These are phyloP conservation scores for Glomeris maerens DNA, from an alignment of 1,140 invertebrate genomes.

Conservation along the genomic window DNA sequence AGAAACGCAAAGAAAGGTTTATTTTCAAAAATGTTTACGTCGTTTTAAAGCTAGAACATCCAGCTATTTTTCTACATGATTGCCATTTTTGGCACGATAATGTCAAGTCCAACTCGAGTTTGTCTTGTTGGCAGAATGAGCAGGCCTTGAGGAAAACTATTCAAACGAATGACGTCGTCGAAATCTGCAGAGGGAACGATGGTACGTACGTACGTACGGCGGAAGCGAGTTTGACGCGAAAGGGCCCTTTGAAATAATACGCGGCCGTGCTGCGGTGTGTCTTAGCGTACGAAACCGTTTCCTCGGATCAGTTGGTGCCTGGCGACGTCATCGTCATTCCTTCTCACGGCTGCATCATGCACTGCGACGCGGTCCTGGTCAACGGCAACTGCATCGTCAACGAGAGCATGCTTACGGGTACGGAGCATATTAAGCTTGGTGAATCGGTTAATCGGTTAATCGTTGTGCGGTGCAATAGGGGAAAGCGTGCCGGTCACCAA, in stretches of 20 bases:
- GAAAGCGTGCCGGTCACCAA: constrained; percentile 85
- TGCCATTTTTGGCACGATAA: neutral
- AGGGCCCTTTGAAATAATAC: constrained; percentile 6
- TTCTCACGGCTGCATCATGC: constrained; percentile 65
- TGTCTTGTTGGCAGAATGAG: constrained; percentile 44
- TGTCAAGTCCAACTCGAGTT: neutral
- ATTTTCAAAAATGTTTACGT: too few species aligned
- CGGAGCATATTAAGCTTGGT: constrained; percentile 14
- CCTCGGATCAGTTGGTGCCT: constrained; percentile 59
- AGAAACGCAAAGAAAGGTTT: neutral
- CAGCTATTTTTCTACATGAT: too few species aligned
- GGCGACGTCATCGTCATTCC: constrained; percentile 81
- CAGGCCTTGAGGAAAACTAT: constrained; percentile 52
- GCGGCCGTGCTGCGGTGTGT: neutral
- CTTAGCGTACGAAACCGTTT: constrained; percentile 34
- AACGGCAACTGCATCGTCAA: constrained; percentile 83
- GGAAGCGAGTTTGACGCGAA: constrained; percentile 3
- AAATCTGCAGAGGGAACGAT: constrained; percentile 41
- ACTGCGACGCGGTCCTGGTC: constrained; percentile 76
- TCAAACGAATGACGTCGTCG: constrained; percentile 50
- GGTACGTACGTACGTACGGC: constrained; percentile 3
- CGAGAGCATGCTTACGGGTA: constrained; percentile 74
- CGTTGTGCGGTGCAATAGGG: constrained; percentile 33
- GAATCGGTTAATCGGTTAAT: too few species aligned
- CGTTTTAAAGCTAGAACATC: too few species aligned